Base-by-base conservation (phyloP, 2,113 vertebrate genomes). In the Orcinus orca region DNA sequence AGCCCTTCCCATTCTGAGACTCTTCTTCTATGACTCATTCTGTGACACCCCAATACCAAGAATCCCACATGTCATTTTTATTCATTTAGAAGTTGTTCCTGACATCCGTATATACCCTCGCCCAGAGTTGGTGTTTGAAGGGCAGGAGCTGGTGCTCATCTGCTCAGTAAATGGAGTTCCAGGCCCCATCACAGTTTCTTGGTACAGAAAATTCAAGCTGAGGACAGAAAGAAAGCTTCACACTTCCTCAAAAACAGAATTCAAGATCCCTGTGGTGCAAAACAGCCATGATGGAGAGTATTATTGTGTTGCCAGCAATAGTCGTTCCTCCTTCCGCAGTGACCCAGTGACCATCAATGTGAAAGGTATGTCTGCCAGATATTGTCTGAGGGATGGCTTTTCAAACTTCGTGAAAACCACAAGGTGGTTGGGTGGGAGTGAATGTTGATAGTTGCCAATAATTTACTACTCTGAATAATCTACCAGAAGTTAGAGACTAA, bases 101-200 rank as follows among this genome's bases (percentile, higher is more conserved):
- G 62, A 67, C 0, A 1, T 77, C 13, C 74, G 5, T n/a, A 53
- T 67, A 83, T 17, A 1, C 8, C 17, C 44, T 21, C 0, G 14
- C 26, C 74, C 79, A 60, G 18, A 21, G 15, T 21, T 17, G 0
- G 38, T 97, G 55, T 73, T 68, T 12, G 89, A 84, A 95, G 97
- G 97, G 12, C 31, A 96, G 77, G 26, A 70, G 38, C 44, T 98
- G 71, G 26, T 81, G 44, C 20, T 98, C 53, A 83, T 3, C 58
- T 98, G 97, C 38, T 95, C 55, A 63, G 82, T 76, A 68, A 8
- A 8, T 17, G 38, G 60, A 44, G 10, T 55, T 20, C 11, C 31
- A 17, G 47, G 26, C 13, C 2, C 8, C n/a, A 25, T 91, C 41
- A 80, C 2, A 17, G 11, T 94, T 44, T 94, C 44, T 31, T 98